A percentile compares a stretch with the other conserved stretches of the same genome.
phyloP scores from a whole-genome alignment of 2,797 vertebrate species.

The Smutsia temminckii region DNA sequence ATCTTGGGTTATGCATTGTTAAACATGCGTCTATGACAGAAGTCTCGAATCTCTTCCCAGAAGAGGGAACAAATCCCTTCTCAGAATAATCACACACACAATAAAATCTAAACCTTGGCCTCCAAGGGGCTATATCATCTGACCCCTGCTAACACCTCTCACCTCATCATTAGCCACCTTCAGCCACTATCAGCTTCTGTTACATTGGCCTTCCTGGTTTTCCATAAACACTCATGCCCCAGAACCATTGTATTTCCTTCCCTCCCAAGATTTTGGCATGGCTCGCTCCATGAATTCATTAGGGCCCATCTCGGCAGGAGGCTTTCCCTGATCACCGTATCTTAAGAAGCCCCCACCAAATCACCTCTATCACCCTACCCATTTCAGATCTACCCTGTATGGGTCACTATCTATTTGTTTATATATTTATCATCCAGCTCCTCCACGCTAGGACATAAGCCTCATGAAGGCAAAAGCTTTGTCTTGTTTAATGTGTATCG shows the following conservation, averaged over 20 bases:
- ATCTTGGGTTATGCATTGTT: neutral
- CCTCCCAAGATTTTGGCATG: neutral
- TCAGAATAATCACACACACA: neutral
- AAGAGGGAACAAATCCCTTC: neutral
- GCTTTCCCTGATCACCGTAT: neutral
- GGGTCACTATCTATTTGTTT: neutral
- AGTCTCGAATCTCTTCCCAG: neutral
- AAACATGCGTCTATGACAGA: accelerated
- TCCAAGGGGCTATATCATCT: neutral
- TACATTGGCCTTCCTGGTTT: neutral
- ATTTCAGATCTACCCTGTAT: neutral
- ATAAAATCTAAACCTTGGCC: neutral
- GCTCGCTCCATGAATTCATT: neutral
- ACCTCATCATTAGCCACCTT: neutral
- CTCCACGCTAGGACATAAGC: neutral
- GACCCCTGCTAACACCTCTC: neutral
- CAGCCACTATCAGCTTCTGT: accelerated
- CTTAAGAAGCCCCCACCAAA: neutral
- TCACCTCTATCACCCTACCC: neutral
- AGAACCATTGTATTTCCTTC: neutral
- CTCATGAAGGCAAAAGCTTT: neutral
- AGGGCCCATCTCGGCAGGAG: neutral
- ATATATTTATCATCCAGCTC: neutral
- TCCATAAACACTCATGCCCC: neutral
- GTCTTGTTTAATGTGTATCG: neutral